Evolutionary conservation across 2,797 vertebrate species (phyloP), one percentile per base, ranked within the genome.

Genomic region (Tinamus major): DNA sequence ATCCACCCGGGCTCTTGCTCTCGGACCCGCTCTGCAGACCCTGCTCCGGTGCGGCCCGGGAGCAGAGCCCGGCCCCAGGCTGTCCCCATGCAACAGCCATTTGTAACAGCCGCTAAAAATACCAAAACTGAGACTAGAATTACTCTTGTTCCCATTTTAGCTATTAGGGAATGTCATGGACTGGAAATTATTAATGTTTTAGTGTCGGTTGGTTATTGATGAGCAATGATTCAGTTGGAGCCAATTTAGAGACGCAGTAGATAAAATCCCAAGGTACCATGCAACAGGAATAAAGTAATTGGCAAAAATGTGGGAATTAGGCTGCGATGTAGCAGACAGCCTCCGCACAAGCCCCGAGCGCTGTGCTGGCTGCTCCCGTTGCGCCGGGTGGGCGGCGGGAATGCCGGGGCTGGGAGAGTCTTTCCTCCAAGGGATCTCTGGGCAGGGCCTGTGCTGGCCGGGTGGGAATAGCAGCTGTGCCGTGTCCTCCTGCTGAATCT

Each of bases 171-270:
- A 69, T 44, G 49, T 70, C 65, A 64, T n/a, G 9, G 15, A 33
- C 62, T 79, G 93, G 91, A 86, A 93, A 61, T 85, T 53, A 83
- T 84, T 79, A 26, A 37, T 69, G 85, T 65, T 59, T 83, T 90
- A 69, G 51, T 5, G 42, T 87, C 78, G 80, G 27, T 31, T 68
- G 31, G 31, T 78, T 88, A 72, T 61, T 85, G 85, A 61, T 89
- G 94, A 95, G 74, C 48, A 42, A 78, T 46, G 70, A 56, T 26
- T 87, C 35, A 42, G 61, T 7, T 42, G 91, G 41, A 87, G 72
- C 68, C 62, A 9, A 24, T 86, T 79, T 37, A 58, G 83, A 92
- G 87, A 29, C 2, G 6, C 86, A 74, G 56, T 23, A 69, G 71
- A 75, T 44, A 33, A 81, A 77, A 69, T 62, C 79, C 85, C 61